Evolutionary conservation across 2,113 vertebrate genomes (phyloP).

Genomic region (Mustela lutreola): DNA sequence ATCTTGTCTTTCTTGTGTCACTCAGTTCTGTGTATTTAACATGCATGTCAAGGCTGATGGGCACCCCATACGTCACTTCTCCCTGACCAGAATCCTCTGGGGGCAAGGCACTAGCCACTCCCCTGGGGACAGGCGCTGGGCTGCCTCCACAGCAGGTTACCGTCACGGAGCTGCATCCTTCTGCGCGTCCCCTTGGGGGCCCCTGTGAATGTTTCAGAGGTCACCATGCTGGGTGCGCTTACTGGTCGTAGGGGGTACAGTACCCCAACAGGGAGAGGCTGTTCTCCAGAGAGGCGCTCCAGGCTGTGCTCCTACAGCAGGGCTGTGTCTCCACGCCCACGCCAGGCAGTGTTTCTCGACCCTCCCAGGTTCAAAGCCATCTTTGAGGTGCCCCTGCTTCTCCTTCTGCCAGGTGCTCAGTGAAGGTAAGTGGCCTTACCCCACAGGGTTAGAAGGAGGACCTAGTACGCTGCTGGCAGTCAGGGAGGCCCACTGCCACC

Average conservation of each 20-base stretch:
- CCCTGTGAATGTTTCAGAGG: rapidly evolving
- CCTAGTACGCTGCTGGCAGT: neutral
- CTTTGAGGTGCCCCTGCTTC: neutral
- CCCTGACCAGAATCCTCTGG: neutral
- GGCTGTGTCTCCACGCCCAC: rapidly evolving
- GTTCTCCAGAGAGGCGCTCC: neutral
- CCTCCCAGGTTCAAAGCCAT: neutral
- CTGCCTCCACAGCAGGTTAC: neutral
- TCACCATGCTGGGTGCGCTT: neutral
- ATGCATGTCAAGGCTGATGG: rapidly evolving
- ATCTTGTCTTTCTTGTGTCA: too few species aligned
- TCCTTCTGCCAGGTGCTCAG: neutral
- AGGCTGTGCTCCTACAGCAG: rapidly evolving
- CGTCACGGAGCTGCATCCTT: rapidly evolving
- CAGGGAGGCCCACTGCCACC: neutral
- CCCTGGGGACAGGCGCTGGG: rapidly evolving
- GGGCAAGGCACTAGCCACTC: neutral
- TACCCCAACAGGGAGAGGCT: neutral
- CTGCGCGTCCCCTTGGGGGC: too few species aligned
- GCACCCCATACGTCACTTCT: neutral
- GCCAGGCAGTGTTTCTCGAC: rapidly evolving
- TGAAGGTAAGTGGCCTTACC: neutral
- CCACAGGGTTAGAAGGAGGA: neutral
- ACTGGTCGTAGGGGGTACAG: rapidly evolving
- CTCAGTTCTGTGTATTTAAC: neutral